Conservation (phyloP, 1,140 invertebrate species). For the Platyura marginata region DNA sequence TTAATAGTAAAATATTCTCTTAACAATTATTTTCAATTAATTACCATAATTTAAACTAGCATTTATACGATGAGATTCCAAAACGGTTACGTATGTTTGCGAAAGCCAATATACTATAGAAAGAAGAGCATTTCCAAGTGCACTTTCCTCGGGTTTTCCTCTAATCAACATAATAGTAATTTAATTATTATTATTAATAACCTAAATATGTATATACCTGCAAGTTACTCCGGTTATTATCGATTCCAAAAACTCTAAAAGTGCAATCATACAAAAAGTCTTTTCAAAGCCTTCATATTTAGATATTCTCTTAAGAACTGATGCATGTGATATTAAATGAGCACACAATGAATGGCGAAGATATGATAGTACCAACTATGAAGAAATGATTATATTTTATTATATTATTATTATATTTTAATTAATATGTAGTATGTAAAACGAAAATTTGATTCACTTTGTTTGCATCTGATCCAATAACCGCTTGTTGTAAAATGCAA, state of each 20-base stretch:
- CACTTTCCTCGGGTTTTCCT: constrained; percentile 64
- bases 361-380: constrained; percentile 72
- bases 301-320: constrained; percentile 69
- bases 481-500: constrained; percentile 79
- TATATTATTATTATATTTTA: too few relatives aligned
- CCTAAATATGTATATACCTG: constrained; percentile 12
- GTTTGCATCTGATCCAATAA: constrained; percentile 82
- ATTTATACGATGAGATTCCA: constrained; percentile 30
- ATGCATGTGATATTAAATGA: constrained; percentile 76
- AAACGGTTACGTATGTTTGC: constrained; percentile 49
- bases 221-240: constrained; percentile 49
- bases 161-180: too few relatives aligned
- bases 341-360: constrained; percentile 80
- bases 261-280: constrained; percentile 68
- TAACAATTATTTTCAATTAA: too few relatives aligned
- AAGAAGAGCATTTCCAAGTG: constrained; percentile 51
- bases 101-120: constrained; percentile 65
- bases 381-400: too few relatives aligned
- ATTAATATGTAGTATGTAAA: too few relatives aligned
- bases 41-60: constrained; percentile 23
- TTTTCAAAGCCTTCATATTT: constrained; percentile 80
- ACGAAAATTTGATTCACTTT: too few relatives aligned
- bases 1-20: neutral
- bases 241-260: constrained; percentile 69
- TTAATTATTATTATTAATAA: too few relatives aligned